Evolutionary conservation across 2,888 invertebrate genomes (phyloP).

Genomic region (Rhaphigaster nebulosa): DNA sequence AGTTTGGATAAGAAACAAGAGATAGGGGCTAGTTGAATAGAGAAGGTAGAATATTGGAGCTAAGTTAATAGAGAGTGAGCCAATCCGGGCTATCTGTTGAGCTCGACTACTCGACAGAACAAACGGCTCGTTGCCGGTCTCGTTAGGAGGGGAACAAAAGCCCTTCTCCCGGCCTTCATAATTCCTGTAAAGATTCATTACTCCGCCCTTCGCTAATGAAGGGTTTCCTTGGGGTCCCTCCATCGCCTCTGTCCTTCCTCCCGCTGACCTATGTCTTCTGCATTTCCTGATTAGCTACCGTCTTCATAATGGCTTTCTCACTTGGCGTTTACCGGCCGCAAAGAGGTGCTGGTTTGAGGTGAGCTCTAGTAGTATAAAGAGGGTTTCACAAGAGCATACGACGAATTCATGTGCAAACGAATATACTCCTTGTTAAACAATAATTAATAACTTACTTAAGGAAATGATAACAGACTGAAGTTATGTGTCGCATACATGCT

Average conservation of each 20-base stretch:
- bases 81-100: slow-evolving; percentile 38
- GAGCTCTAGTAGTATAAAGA: background rate
- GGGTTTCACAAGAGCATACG: background rate
- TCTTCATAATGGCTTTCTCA: background rate
- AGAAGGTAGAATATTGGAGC: background rate
- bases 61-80: slow-evolving; percentile 5
- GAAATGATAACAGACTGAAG: too few relatives aligned
- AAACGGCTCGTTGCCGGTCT: slow-evolving; percentile 3
- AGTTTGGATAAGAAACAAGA: slow-evolving; percentile 25
- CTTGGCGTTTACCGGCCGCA: background rate
- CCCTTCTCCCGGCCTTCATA: slow-evolving; percentile 1
- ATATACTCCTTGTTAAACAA: background rate
- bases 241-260: background rate
- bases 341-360: background rate
- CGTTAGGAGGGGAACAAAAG: slow-evolving; percentile 19
- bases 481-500: too few relatives aligned
- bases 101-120: slow-evolving; percentile 31
- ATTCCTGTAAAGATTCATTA: slow-evolving; percentile 45
- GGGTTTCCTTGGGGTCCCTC: slow-evolving; percentile 16
- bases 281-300: slow-evolving; percentile 5
- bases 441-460: too few relatives aligned
- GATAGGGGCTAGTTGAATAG: slow-evolving; percentile 32
- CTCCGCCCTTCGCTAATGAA: slow-evolving; percentile 38
- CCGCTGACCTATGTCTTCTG: background rate
- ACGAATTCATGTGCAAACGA: background rate